Conservation (phyloP, 2,888 invertebrate genomes). For the Drosophila percnosoma region DNA sequence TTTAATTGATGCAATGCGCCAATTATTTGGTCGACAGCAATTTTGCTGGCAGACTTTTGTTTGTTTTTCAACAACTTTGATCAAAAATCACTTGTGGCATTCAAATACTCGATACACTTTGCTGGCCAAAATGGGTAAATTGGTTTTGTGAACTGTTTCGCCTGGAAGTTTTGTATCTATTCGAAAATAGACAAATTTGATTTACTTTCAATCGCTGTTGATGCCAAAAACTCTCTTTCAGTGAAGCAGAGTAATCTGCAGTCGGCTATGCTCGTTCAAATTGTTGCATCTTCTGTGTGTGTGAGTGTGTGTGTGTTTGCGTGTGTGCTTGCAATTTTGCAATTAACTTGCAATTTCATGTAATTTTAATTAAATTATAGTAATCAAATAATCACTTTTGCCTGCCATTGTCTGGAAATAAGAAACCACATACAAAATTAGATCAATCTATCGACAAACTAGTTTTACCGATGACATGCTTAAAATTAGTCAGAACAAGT, state of each 20-base stretch:
- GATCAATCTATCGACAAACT: background rate
- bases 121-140: background rate
- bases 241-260: background rate
- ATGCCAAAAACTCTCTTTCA: background rate
- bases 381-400: constrained; percentile 16
- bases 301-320: background rate
- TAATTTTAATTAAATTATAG: constrained; percentile 66
- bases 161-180: background rate
- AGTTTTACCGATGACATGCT: background rate
- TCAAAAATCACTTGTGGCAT: constrained; percentile 16
- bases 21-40: constrained; percentile 36
- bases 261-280: background rate
- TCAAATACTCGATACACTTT: background rate
- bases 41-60: constrained; percentile 10
- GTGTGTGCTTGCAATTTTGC: constrained; percentile 41
- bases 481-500: background rate
- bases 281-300: background rate
- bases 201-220: background rate
- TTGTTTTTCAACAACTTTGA: constrained; percentile 24
- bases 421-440: constrained; percentile 1
- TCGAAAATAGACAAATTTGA: background rate
- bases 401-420: constrained; percentile 15
- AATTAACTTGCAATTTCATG: constrained; percentile 61
- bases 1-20: constrained; percentile 55
- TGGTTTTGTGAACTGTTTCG: background rate